Evolutionary conservation across 2,888 invertebrate genomes (phyloP), one percentile per base, ranked within the genome.

Genomic region (Drosophila suboccidentalis): DNA sequence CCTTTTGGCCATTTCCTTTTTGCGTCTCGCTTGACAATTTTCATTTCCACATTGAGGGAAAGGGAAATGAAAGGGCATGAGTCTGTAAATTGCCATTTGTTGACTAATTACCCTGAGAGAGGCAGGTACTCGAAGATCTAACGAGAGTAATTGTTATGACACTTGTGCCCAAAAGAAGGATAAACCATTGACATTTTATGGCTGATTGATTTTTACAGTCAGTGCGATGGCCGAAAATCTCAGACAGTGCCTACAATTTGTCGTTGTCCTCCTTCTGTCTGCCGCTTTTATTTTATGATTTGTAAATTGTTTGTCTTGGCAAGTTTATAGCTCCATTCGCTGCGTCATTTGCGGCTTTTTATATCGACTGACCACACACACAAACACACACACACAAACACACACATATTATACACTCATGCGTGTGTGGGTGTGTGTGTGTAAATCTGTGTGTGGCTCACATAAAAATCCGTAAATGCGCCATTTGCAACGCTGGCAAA

Each of bases 201-300:
- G 71, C 72, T 66, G 80, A 80, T 82, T 86, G 84, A 80, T 74
- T 75, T 75, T 58, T 19, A 39, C 54, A 39, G 55, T 43, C 44
- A 11, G 22, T 34, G 11, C 22, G 15, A 38, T 36, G 44, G 68
- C 77, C 71, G 8, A 74, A 80, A 78, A 78, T 72, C 67, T 51
- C 54, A 39, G 39, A 43, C 54, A 36, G 11, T 9, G 26, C n/a
- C 22, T 41, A 34, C 47, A 58, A 60, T 71, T 71, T 10, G 46
- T 53, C 15, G 32, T 10, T 63, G 50, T 13, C 4, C 55, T 51
- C 44, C 68, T 77, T 63, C 57, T 44, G 64, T 69, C 74, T 62
- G 66, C 53, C 22, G 8, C 13, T 83, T 89, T 89, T 89, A 90
- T 83, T 89, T 89, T 89, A 90, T 90, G 89, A 79, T 90, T 90